Base-by-base conservation (phyloP, 1,140 invertebrate genomes). In the Steinernema feltiae region DNA sequence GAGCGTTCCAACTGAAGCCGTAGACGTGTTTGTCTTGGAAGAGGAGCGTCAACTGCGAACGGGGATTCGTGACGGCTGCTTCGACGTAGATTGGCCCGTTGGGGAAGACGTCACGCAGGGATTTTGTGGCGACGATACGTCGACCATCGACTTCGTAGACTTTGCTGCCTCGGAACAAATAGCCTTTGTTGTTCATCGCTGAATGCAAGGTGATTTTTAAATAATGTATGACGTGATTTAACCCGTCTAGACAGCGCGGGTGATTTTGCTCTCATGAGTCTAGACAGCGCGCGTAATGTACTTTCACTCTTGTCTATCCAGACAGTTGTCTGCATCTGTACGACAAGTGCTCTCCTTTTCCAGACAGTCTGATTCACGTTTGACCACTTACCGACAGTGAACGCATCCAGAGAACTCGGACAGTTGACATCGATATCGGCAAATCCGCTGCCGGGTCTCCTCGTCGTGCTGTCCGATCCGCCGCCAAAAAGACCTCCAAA, bases 41-140 rank as follows among this genome's bases (percentile, higher is more conserved):
- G n/a, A 78, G 32, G 24, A 78, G 35, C 71, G 76, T 78, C 2
- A 78, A 32, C 0, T 71, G 70, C 29, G 74, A 76, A 30, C 71
- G 75, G 1, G 77, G 77, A 41, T 78, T 78, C 31, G 72, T 76
- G 17, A 78, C 48, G 24, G 77, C 77, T 1, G 70, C 77, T 15
- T 31, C 32, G 30, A 73, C 74, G 46, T 73, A 70, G 29, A 72
- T 71, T 31, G 77, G 77, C 30, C 48, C 77, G 30, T 35, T 48
- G 18, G 77, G 77, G 63, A 78, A 78, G 18, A 78, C 17, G 17
- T 78, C 74, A 12, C 30, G 48, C 29, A 76, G 29, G 15, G 71
- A n/a, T 27, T 76, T 32, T 17, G 27, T 2, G 48, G 27, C 31
- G 15, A 12, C 35, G 35, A 63, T 53, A 2, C 32, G 24, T 32